Base-by-base conservation (phyloP, 2,113 vertebrate genomes). In the Pterocles burchelli region DNA sequence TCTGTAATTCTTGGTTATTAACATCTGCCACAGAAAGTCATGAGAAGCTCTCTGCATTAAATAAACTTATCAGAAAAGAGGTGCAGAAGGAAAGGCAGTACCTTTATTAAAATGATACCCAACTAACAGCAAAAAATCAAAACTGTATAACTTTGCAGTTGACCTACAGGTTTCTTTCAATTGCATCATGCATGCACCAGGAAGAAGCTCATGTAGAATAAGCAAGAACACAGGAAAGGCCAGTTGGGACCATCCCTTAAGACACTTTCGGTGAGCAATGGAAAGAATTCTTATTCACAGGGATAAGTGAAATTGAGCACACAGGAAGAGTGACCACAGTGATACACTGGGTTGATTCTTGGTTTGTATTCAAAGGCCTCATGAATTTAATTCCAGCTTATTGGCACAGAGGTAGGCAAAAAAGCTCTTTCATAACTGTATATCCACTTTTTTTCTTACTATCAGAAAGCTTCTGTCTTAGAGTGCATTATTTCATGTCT, bases 401-500 rank as follows among this genome's bases (percentile, higher is more conserved):
- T 25, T 77, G 77, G 8, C 20, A 49, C 16, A 25, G 7, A 48
- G 18, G 2, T 5, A 6, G 5, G 2, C 43, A 83, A 74, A 81
- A 54, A 28, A 54, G 1, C 3, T 51, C 8, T 61, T 76, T 49
- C 2, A 2, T 66, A 70, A 34, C 18, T 17, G 7, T n/a, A 57
- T 14, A 21, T 43, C 0, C 3, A 0, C 0, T 63, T 70, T 66
- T 28, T 22, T 9, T 1, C 17, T 67, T 55, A 17, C 12, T 4
- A 18, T 70, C 22, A 73, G 46, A 72, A 91, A 88, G 5, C 6
- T 82, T 48, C 34, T 43, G 9, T 38, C n/a, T 67, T 34, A 34
- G 45, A 72, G 28, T 52, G 6, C 7, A 18, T 58, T 65, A 62
- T 88, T 86, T 83, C n/a, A 70, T 66, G 22, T 43, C 41, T 41